Evolutionary conservation across 2,113 vertebrate genomes (phyloP), one percentile per base, ranked within the genome.

Genomic region (Leiothrix lutea): DNA sequence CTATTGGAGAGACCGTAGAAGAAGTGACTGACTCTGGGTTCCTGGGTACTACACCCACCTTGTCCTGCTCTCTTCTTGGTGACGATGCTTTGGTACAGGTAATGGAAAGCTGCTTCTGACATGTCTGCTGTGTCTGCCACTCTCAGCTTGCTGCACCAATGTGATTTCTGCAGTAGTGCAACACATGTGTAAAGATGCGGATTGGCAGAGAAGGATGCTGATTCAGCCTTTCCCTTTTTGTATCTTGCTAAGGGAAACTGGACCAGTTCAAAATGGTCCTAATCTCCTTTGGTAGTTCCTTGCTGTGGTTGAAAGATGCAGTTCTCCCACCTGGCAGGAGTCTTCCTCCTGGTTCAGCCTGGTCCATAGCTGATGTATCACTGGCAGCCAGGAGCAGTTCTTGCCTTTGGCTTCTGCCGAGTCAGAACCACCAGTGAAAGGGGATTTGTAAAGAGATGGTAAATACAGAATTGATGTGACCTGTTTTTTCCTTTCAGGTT

Each of bases 1-100:
- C 99, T 75, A 99, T 99, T 0, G 99, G 99, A 57, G 99, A 99
- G 97, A 99, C 99, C n/a, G 99, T 99, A 73, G 99, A 99, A 91
- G 99, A 99, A 98, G 99, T 99, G 96, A 99, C 99, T 11, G 99
- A 99, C 81, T 99, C 99, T 11, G 99, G 99, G 4, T 99, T 99
- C 95, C 96, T 99, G 97, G 99, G 99, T 40, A 99, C 99, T 47
- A 99, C 99, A 2, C 99, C 99, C 13, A 99, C 99, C 40, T 98
- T 99, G 62, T 99, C 99, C 93, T 99, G 99, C 93, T 99, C 99
- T 5, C 97, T 99, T 91, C 97, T 99, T 69, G 99, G 99, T 21
- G 99, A 99, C 40, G 99, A 99, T 72, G 99, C 99, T 21, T 97
- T 99, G 71, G 99, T 99, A 44, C 99, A 99, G 99, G 99, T 99